Evolutionary conservation across 2,888 invertebrate genomes (phyloP).

Genomic region (Ferdinandea cuprea): DNA sequence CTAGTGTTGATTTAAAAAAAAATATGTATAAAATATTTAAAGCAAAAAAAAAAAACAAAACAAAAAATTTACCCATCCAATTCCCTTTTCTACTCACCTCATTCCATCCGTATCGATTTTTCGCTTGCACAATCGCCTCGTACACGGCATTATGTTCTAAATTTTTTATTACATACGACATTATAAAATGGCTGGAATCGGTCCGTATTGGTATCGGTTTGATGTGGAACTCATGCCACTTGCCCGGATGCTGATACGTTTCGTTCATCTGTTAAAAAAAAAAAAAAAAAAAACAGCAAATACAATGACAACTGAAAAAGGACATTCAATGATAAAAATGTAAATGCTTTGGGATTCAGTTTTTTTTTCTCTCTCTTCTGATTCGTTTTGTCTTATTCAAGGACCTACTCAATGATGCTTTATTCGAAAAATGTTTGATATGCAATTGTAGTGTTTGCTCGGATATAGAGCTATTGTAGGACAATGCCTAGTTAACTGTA

Average conservation of each 20-base stretch:
- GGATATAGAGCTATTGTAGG: conserved; percentile 50
- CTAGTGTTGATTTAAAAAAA: conserved; percentile 1
- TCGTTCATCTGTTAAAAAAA: conserved; percentile 86
- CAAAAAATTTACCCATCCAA: not conserved
- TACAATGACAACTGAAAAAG: conserved; percentile 13
- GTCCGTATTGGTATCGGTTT: conserved; percentile 82
- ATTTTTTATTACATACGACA: conserved; percentile 86
- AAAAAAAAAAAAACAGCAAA: conserved; percentile 15
- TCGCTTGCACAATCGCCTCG: conserved; percentile 89
- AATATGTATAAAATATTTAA: conserved; percentile 50
- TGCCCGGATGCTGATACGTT: conserved; percentile 88
- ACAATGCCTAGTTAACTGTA: conserved; percentile 58
- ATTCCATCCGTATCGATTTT: conserved; percentile 90
- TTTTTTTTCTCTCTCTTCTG: not conserved
- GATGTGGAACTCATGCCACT: conserved; percentile 86
- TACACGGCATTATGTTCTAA: conserved; percentile 88
- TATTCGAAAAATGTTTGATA: conserved; percentile 65
- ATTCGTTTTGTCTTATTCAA: conserved; percentile 49
- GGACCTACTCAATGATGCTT: conserved; percentile 68
- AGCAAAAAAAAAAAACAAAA: conserved; percentile 23
- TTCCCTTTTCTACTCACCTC: conserved; percentile 84
- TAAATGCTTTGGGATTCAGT: conserved; percentile 19
- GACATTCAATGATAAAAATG: conserved; percentile 61
- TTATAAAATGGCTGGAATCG: conserved; percentile 84
- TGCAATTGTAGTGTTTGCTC: conserved; percentile 65